Conservation (phyloP, 2,113 vertebrate species). For the Microtus montanus region DNA sequence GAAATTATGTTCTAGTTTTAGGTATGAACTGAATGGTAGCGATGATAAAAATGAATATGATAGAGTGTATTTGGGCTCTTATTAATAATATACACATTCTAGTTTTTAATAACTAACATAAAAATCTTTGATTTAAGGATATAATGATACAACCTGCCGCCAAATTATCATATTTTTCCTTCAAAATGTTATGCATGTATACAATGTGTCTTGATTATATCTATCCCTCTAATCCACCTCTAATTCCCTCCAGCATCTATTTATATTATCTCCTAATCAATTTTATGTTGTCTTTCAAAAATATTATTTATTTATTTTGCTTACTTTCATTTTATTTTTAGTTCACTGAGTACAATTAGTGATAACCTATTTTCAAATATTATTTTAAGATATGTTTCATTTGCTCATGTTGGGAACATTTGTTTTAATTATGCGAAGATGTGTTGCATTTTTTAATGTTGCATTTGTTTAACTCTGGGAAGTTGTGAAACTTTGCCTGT, state of each 20-base stretch:
- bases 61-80: background rate
- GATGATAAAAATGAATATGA: background rate
- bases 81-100: background rate
- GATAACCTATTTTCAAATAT: too few species aligned
- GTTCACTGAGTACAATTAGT: background rate
- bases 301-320: background rate
- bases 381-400: too few species aligned
- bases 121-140: background rate
- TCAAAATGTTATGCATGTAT: background rate
- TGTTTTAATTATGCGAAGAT: too few species aligned
- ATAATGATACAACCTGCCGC: background rate
- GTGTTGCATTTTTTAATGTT: too few species aligned
- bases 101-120: background rate
- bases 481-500: too few species aligned
- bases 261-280: background rate
- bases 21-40: background rate
- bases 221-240: background rate
- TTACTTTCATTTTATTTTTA: background rate
- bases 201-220: background rate
- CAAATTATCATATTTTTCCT: background rate
- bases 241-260: background rate
- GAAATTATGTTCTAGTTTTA: conserved; percentile 39
- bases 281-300: background rate
- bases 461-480: too few species aligned
- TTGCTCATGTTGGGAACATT: too few species aligned